These are phyloP conservation scores for Thecophora atra DNA, from an alignment of 2,888 invertebrate species.

Conservation along the genomic window DNA sequence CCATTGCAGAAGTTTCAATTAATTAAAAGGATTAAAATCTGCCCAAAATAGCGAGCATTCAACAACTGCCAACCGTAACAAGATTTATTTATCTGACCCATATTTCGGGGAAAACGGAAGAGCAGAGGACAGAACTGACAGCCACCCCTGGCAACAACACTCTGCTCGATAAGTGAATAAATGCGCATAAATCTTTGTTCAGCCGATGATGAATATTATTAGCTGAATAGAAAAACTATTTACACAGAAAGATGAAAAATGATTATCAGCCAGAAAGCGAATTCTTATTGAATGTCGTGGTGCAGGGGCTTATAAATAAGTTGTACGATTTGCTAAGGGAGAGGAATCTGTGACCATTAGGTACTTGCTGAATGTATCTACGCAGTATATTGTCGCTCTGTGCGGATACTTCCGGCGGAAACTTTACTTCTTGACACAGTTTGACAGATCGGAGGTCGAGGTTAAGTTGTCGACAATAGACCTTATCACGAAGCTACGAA, in stretches of 20 bases:
- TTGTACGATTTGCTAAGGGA: not conserved
- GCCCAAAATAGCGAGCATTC: conserved; percentile 16
- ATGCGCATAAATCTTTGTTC: no score
- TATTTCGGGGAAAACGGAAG: conserved; percentile 16
- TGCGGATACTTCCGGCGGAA: no score
- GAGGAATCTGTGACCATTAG: not conserved
- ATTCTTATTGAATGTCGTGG: not conserved
- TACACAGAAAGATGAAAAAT: conserved; percentile 33
- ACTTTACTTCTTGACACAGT: no score
- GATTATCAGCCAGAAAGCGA: conserved; percentile 13
- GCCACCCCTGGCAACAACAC: conserved; percentile 6
- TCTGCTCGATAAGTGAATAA: conserved; percentile 19
- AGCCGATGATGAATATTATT: conserved; percentile 4
- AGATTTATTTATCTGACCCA: conserved; percentile 36
- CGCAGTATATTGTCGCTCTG: no score
- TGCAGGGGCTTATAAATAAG: not conserved
- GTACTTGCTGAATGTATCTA: no score
- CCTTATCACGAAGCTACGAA: no score
- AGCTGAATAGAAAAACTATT: conserved; percentile 20
- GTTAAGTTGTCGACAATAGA: not conserved
- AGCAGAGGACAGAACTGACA: not conserved
- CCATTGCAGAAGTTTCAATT: conserved; percentile 51
- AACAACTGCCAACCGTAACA: conserved; percentile 29
- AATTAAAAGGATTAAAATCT: conserved; percentile 52
- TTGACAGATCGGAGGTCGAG: not conserved